phyloP scores from a whole-genome alignment of 2,888 invertebrate genomes.

The Amphipoea lucens region DNA sequence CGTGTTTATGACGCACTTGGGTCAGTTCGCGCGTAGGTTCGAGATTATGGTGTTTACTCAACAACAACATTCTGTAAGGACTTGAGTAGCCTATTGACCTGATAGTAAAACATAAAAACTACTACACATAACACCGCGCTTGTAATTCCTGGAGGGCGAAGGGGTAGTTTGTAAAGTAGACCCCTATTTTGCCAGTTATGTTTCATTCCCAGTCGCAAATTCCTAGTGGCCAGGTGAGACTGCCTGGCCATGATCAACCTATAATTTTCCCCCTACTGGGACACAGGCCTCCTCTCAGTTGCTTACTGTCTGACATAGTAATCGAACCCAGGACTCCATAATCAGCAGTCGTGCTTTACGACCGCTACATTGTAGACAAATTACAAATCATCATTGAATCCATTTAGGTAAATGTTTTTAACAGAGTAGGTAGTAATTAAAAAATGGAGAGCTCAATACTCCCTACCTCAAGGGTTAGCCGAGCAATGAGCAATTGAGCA shows the following conservation, averaged over 20 bases:
- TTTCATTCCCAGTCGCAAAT: no score
- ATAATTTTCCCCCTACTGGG: no score
- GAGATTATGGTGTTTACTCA: conserved; percentile 27
- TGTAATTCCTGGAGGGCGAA: background rate
- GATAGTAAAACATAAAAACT: background rate
- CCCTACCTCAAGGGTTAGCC: background rate
- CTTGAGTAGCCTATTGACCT: background rate
- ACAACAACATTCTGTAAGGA: background rate
- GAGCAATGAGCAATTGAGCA: background rate
- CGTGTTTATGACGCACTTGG: conserved; percentile 41
- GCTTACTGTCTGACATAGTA: background rate
- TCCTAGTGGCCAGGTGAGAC: no score
- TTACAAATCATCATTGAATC: background rate
- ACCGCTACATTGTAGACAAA: background rate
- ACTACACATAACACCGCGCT: background rate
- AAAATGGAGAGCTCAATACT: background rate
- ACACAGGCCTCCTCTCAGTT: no score
- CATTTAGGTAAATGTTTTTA: background rate
- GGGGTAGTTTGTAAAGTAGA: no score
- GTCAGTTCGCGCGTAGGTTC: conserved; percentile 4
- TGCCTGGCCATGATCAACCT: no score
- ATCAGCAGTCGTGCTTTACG: background rate
- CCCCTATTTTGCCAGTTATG: no score
- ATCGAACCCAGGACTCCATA: background rate
- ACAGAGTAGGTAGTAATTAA: background rate